Base-by-base conservation (phyloP, 2,888 invertebrate genomes). In the Drosophila neonasuta region DNA sequence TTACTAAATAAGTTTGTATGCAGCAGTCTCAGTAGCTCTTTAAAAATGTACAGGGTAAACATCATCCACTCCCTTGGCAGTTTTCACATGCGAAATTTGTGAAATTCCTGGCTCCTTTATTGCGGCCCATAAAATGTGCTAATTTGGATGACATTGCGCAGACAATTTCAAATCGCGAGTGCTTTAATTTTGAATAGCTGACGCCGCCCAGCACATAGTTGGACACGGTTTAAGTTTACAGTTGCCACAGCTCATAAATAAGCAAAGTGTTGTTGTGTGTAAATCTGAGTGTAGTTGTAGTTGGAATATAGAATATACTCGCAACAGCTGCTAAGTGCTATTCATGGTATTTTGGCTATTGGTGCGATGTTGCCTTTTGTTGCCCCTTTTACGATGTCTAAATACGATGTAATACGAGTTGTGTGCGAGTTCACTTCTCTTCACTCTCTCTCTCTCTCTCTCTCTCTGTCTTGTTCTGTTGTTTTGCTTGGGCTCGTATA, bases 61-160 rank as follows among this genome's bases (percentile, higher is more conserved):
- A 42, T 30, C 45, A 13, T 7, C 9, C 9, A 9, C 55, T 39
- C 5, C 13, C 2, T 3, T 15, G 13, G 6, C 39, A 10, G 8
- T 30, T 64, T 45, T 45, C 45, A 36, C 24, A 52, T 65, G 55
- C 51, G 61, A 59, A 52, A 60, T 48, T 59, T 52, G 57, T 30
- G 15, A 57, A 60, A 46, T 57, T 54, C 20, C 49, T 44, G 11
- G 30, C 13, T 29, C 45, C 49, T 51, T 75, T 65, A 68, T 69
- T 55, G 62, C 67, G 52, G 57, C 42, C 46, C 79, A 80, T 80
- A 78, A 80, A 75, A 68, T 70, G 66, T 58, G 77, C 76, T 85
- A 79, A 87, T 81, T 78, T 68, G 51, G 57, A 45, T 75, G 82
- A 79, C 79, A 78, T 74, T 72, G 66, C 68, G 71, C 68, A 80